Percentiles rank a stretch among this genome's conserved stretches.
Evolutionary conservation across 1,140 invertebrate species (phyloP).

Genomic region (Zaprionus camerounensis): DNA sequence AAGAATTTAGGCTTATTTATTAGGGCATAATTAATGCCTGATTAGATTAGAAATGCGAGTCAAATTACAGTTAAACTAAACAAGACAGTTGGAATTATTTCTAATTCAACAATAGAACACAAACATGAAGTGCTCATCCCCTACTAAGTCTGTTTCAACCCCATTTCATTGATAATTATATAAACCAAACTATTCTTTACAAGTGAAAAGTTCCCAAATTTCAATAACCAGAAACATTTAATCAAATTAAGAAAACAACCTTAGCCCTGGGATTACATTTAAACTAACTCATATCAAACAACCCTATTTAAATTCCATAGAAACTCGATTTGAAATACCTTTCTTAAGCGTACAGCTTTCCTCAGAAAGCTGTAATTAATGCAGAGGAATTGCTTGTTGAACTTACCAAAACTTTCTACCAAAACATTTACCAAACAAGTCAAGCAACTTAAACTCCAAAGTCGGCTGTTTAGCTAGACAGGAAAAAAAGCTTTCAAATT

Average conservation of each 20-base stretch:
- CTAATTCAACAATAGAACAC: too few relatives aligned
- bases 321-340: background rate
- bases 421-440: conserved; percentile 18
- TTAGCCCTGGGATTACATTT: too few relatives aligned
- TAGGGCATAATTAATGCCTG: background rate
- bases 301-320: background rate
- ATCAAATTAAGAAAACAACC: too few relatives aligned
- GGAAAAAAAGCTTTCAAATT: conserved; percentile 11
- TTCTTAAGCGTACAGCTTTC: background rate
- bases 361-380: conserved; percentile 9
- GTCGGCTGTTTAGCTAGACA: background rate
- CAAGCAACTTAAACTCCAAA: conserved; percentile 6
- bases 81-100: background rate
- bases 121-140: too few relatives aligned
- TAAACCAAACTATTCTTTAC: too few relatives aligned
- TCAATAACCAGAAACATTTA: too few relatives aligned
- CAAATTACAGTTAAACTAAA: background rate
- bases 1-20: background rate
- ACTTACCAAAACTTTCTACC: conserved; percentile 7
- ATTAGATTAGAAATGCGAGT: background rate
- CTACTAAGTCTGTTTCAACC: too few relatives aligned
- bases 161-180: too few relatives aligned
- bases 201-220: too few relatives aligned
- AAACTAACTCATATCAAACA: background rate
- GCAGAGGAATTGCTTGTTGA: background rate